Conservation (phyloP, 2,888 invertebrate species). For the Epinotia nisella region DNA sequence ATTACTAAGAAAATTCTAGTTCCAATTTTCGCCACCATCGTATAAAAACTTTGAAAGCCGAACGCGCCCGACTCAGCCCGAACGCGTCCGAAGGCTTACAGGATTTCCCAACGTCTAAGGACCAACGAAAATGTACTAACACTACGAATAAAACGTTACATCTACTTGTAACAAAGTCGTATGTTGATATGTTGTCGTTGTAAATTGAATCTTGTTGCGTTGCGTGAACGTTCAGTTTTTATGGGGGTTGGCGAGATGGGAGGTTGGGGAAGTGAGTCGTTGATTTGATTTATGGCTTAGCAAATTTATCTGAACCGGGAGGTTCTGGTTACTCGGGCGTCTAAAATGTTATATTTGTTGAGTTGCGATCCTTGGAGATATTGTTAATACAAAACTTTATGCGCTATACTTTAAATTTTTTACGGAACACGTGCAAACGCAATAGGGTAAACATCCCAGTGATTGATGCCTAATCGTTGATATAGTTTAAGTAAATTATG, state of each 20-base stretch:
- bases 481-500: too few relatives aligned
- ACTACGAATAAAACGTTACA: conserved; percentile 21
- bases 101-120: conserved; percentile 13
- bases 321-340: conserved; percentile 20
- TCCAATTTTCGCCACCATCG: conserved; percentile 2
- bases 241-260: not conserved
- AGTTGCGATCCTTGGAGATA: not conserved
- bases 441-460: too few relatives aligned
- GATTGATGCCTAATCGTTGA: too few relatives aligned
- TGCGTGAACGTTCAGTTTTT: not conserved
- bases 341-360: conserved; percentile 25
- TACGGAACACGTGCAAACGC: too few relatives aligned
- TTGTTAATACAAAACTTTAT: too few relatives aligned
- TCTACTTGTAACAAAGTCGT: not conserved
- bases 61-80: conserved; percentile 21
- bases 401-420: too few relatives aligned
- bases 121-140: conserved; percentile 26
- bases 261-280: conserved; percentile 2
- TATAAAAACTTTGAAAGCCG: conserved; percentile 15
- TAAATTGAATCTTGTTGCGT: not conserved
- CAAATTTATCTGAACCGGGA: conserved; percentile 29
- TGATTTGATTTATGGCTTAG: conserved; percentile 30
- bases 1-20: not conserved
- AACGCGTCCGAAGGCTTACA: conserved; percentile 22
- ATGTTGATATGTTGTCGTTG: not conserved